phyloP scores from a whole-genome alignment of 2,113 vertebrate genomes.

The Onychostruthus taczanowskii region DNA sequence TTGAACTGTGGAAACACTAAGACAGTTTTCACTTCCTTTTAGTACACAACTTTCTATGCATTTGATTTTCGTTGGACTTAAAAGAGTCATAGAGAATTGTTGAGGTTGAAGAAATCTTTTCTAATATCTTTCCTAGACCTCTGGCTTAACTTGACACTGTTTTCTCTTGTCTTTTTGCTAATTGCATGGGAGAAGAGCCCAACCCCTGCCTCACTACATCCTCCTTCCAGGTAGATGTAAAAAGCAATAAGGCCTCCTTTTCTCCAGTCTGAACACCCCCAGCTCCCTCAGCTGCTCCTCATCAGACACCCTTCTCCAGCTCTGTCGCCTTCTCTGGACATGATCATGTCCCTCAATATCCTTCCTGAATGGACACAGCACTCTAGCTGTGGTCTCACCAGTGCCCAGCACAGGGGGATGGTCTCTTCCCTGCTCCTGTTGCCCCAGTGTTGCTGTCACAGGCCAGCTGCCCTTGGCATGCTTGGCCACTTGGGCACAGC shows the following conservation, averaged over 20 bases:
- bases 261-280: not conserved
- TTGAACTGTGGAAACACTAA: not conserved
- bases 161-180: not conserved
- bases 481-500: not conserved
- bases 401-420: fast-evolving
- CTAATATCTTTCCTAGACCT: not conserved
- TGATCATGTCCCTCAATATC: fast-evolving
- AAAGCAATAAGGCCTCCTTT: not conserved
- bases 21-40: not conserved
- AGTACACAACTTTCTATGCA: not conserved
- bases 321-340: not conserved
- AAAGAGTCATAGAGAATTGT: not conserved
- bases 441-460: not conserved
- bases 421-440: not conserved
- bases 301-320: not conserved
- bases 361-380: fast-evolving
- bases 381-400: fast-evolving
- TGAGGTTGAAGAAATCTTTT: not conserved
- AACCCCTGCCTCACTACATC: not conserved
- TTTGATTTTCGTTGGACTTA: not conserved
- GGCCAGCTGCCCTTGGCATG: not conserved
- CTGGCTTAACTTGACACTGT: not conserved
- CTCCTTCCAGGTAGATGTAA: not conserved
- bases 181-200: not conserved
- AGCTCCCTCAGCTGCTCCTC: not conserved